phyloP scores from a whole-genome alignment of 2,888 invertebrate genomes.

The Bellardia pandia region DNA sequence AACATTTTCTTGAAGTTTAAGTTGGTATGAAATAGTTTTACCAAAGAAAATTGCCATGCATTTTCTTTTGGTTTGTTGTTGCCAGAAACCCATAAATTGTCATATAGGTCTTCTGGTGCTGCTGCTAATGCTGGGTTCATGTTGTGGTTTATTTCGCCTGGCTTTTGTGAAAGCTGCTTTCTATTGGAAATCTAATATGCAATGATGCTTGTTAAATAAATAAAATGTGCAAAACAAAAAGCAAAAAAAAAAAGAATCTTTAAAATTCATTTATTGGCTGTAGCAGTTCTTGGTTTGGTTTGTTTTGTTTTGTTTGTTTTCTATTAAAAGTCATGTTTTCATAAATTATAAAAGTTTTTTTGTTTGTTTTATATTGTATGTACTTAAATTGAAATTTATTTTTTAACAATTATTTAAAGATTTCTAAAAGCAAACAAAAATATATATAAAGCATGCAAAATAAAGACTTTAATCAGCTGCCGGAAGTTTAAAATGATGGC shows the following conservation, averaged over 20 bases:
- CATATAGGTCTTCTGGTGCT: constrained; percentile 33
- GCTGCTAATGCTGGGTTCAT: background rate
- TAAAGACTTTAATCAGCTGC: constrained; percentile 53
- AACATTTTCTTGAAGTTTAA: constrained; percentile 11
- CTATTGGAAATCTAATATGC: constrained; percentile 43
- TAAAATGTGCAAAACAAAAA: background rate
- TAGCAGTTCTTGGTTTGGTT: background rate
- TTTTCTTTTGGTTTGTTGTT: constrained; percentile 44
- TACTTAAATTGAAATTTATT: constrained; percentile 49
- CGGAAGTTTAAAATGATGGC: constrained; percentile 60
- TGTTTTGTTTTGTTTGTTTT: background rate
- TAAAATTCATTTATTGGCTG: constrained; percentile 60
- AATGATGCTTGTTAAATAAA: constrained; percentile 55
- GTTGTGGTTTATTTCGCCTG: constrained; percentile 19
- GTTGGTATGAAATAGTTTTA: constrained; percentile 4
- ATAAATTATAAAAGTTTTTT: constrained; percentile 39
- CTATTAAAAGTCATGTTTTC: constrained; percentile 65
- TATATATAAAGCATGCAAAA: background rate
- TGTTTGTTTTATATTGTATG: background rate
- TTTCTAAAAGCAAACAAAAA: background rate
- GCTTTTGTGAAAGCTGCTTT: constrained; percentile 30
- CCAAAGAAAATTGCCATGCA: constrained; percentile 30
- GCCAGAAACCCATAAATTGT: constrained; percentile 51
- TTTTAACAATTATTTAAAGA: constrained; percentile 22
- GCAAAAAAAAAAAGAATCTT: constrained; percentile 2